These are phyloP conservation scores for Ifrita kowaldi DNA, from an alignment of 2,113 vertebrate genomes.

Conservation along the genomic window DNA sequence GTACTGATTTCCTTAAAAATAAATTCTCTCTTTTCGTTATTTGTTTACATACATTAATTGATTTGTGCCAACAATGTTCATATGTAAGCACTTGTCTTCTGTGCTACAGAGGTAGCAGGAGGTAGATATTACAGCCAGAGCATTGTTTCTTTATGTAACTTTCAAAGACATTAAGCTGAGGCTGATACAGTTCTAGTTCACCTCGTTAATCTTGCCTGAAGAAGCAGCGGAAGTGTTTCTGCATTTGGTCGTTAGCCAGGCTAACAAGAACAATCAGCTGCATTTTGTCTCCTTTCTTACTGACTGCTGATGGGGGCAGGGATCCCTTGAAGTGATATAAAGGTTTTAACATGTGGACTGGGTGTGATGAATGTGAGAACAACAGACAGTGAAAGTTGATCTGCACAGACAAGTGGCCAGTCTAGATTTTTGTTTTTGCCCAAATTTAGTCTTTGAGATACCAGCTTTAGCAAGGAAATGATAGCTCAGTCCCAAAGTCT, in stretches of 20 bases:
- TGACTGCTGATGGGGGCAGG: background rate
- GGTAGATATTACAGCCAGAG: background rate
- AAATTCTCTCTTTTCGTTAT: background rate
- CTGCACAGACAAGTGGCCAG: background rate
- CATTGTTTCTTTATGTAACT: background rate
- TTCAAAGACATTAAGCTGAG: background rate
- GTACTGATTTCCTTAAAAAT: background rate
- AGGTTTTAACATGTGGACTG: background rate
- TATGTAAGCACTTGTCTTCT: background rate
- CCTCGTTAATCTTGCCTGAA: background rate
- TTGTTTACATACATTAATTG: background rate
- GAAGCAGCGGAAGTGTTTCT: background rate
- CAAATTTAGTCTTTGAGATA: background rate
- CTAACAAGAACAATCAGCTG: background rate
- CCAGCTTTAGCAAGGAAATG: background rate
- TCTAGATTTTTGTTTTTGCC: background rate
- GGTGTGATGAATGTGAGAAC: background rate
- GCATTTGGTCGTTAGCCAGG: background rate
- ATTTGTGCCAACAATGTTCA: background rate
- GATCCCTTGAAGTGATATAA: background rate
- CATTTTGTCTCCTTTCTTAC: background rate
- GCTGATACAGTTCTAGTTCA: background rate
- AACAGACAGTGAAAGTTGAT: background rate
- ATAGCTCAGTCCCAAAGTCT: background rate
- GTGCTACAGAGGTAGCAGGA: background rate